Percentiles rank a stretch among this genome's conserved stretches.
phyloP scores from a whole-genome alignment of 2,888 invertebrate genomes.

The Tridacna crocea region DNA sequence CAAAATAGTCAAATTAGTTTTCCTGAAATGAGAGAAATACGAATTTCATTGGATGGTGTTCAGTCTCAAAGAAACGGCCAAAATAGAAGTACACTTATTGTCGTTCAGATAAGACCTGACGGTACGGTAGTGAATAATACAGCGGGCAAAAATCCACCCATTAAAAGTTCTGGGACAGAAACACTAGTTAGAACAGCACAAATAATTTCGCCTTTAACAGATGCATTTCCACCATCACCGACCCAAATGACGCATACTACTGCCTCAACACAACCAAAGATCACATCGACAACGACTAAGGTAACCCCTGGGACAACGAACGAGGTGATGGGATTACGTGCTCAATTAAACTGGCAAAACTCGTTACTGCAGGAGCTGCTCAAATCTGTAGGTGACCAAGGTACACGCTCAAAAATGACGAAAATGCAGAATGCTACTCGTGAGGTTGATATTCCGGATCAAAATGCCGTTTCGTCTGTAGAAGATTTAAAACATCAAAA shows the following conservation, averaged over 20 bases:
- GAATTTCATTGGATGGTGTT: slow-evolving; percentile 5
- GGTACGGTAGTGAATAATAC: not conserved
- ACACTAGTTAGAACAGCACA: not conserved
- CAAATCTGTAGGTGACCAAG: slow-evolving; percentile 1
- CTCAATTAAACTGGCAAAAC: slow-evolving; percentile 12
- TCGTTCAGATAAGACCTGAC: not conserved
- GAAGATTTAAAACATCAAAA: slow-evolving; percentile 3
- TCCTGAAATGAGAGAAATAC: not conserved
- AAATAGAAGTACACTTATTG: not conserved
- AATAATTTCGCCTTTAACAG: too few relatives aligned
- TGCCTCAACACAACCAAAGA: not conserved
- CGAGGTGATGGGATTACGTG: not conserved
- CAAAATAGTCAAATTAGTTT: not conserved
- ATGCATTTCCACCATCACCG: not conserved
- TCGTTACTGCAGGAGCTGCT: slow-evolving; percentile 4
- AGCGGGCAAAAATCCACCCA: not conserved
- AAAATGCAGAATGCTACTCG: not conserved
- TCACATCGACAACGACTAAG: not conserved
- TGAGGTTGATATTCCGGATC: not conserved
- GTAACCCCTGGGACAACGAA: not conserved
- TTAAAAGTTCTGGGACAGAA: not conserved
- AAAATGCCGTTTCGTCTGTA: not conserved
- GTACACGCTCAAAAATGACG: not conserved
- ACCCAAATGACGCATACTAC: not conserved
- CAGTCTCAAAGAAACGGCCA: not conserved